Evolutionary conservation across 2,888 invertebrate species (phyloP).

Genomic region (Cosmorhoe ocellata): DNA sequence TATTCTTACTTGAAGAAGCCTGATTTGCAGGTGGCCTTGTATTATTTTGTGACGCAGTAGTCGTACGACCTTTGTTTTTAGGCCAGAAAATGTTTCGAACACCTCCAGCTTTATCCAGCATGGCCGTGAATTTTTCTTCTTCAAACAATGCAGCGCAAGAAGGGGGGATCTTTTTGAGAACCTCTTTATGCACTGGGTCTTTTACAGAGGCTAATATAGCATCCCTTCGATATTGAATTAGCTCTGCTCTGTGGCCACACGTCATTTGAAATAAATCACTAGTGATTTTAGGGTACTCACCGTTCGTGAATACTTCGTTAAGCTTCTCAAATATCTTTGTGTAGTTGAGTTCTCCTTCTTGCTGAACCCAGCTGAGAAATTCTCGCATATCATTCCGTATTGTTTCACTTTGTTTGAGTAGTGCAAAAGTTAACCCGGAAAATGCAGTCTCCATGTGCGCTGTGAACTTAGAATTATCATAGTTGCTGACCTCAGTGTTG

Average conservation of each 20-base stretch:
- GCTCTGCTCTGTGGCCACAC: constrained; percentile 1
- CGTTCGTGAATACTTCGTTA: not conserved
- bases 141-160: not conserved
- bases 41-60: not conserved
- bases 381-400: not conserved
- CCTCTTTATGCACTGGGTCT: not conserved
- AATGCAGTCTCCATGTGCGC: not conserved
- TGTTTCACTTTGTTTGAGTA: not conserved
- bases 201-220: not conserved
- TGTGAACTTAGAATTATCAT: not conserved
- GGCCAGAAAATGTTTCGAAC: not conserved
- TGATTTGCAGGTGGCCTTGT: not conserved
- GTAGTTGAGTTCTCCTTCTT: not conserved
- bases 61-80: no score
- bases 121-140: not conserved
- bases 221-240: not conserved
- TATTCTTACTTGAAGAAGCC: not conserved
- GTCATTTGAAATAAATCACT: not conserved
- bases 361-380: not conserved
- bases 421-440: not conserved
- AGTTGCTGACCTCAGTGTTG: not conserved
- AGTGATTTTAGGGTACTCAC: not conserved
- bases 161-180: not conserved
- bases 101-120: not conserved
- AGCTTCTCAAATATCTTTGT: not conserved